Evolutionary conservation across 2,888 invertebrate genomes (phyloP), one percentile per base, ranked within the genome.

Genomic region (Gymnoscelis rufifasciata): DNA sequence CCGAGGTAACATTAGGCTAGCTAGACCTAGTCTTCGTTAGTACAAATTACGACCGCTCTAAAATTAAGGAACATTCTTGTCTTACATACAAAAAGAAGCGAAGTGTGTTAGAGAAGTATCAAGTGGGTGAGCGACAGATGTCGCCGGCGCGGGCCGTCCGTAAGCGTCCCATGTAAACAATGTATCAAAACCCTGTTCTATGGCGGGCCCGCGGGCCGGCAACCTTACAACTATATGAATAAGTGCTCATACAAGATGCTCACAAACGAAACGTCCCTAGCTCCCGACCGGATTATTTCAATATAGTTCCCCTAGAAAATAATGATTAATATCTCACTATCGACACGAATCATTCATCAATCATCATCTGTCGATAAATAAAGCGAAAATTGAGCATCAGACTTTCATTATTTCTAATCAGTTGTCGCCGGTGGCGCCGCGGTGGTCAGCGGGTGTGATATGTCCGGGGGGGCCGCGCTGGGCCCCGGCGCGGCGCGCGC

Each of bases 321-420:
- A 38, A 45, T 31, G 38, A 49, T 45, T 35, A 49, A 45, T 29
- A 51, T 51, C 43, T 51, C 45, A 44, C 43, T 40, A 47, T 29
- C 46, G 52, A 45, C 45, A 38, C 46, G 56, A 47, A 15, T 36
- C 35, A n/a, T n/a, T n/a, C n/a, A n/a, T n/a, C n/a, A n/a, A n/a
- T n/a, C n/a, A n/a, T n/a, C n/a, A 35, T 35, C 39, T 42, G 38
- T 44, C 50, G 47, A 45, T 51, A 43, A 56, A 50, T 55, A 55
- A 61, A 61, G 57, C 57, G 55, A 55, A 51, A 51, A 59, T 65
- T 66, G 66, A 66, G 66, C 66, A 66, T 66, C 64, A 66, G 66
- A 66, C 62, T 64, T 64, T 59, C 57, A 54, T 56, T 45, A 62
- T 60, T 58, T 59, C 52, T 59, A 51, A 36, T 35, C 35, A 52